Evolutionary conservation across 2,888 invertebrate species (phyloP).

Genomic region (Polyploca ridens): DNA sequence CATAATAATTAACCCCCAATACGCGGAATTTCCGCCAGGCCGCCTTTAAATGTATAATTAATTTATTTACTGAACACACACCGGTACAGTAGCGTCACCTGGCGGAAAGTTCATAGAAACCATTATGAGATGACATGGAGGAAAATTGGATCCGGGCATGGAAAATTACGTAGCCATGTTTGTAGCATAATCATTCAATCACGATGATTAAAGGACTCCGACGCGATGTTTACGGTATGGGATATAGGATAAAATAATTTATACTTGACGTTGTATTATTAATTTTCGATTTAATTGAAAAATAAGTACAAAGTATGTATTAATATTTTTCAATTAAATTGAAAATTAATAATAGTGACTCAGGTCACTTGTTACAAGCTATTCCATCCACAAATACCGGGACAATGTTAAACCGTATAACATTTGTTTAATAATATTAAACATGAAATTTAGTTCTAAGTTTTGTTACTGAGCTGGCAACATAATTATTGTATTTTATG

Average conservation of each 20-base stretch:
- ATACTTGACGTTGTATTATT: slow-evolving; percentile 12
- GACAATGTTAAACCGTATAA: no score
- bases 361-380: no score
- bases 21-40: no score
- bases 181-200: background rate
- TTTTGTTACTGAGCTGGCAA: no score
- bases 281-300: background rate
- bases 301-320: no score
- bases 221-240: background rate
- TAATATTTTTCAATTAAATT: no score
- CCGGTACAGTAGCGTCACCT: background rate
- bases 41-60: background rate
- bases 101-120: slow-evolving; percentile 19
- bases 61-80: background rate
- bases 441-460: no score
- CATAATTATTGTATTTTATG: no score
- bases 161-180: slow-evolving; percentile 28
- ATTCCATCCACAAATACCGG: no score
- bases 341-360: no score
- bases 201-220: slow-evolving; percentile 31
- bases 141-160: slow-evolving; percentile 60
- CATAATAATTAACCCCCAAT: no score
- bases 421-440: no score
- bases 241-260: background rate
- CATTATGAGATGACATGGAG: slow-evolving; percentile 54